Percentiles rank a stretch among this genome's conserved stretches.
These are phyloP conservation scores for Cyprinodon diabolis DNA, from an alignment of 2,797 vertebrate species.

Conservation along the genomic window DNA sequence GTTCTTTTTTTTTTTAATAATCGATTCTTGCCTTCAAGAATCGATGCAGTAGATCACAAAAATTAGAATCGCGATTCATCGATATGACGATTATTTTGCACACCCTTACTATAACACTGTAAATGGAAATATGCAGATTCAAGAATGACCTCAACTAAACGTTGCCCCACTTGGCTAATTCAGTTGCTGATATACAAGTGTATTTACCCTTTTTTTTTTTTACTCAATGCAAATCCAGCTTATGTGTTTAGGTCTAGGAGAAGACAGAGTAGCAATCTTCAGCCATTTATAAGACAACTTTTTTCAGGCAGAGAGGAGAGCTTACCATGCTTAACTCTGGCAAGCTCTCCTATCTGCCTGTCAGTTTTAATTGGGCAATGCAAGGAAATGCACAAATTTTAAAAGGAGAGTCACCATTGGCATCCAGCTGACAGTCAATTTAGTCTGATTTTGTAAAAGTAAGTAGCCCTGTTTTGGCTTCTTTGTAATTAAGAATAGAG, in stretches of 20 bases:
- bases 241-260: conserved; percentile 18
- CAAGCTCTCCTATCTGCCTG: conserved; percentile 38
- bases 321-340: conserved; percentile 17
- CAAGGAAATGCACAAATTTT: conserved; percentile 24
- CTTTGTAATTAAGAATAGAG: conserved; percentile 16
- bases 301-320: conserved; percentile 11
- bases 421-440: conserved; percentile 12
- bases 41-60: no score
- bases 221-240: conserved; percentile 3
- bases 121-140: neutral
- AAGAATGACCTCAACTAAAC: neutral
- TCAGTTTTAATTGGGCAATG: conserved; percentile 22
- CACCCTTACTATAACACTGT: no score
- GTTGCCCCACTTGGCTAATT: neutral
- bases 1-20: no score
- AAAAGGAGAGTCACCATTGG: neutral
- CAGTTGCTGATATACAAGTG: neutral
- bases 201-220: neutral
- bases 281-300: conserved; percentile 35
- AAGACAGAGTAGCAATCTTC: conserved; percentile 9
- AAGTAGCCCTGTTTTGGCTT: conserved; percentile 26
- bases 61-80: no score
- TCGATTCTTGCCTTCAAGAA: no score
- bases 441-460: conserved; percentile 13
- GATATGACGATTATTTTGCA: no score